Conservation (phyloP, 1,140 invertebrate genomes). For the Apis dorsata region DNA sequence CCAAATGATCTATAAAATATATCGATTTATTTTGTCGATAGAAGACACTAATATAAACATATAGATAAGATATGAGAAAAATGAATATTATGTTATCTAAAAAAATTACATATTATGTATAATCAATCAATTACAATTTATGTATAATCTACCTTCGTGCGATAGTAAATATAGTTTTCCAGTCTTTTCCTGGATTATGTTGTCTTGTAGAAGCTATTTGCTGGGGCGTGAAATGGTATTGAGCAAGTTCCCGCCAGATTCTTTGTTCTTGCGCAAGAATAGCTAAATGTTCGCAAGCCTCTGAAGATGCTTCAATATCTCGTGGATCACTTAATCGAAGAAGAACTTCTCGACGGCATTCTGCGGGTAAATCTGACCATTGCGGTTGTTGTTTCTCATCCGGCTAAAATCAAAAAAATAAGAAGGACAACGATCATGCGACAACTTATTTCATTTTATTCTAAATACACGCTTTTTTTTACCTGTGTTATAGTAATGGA, state of each 20-base stretch:
- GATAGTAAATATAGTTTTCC: slow-evolving; percentile 78
- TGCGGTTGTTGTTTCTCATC: slow-evolving; percentile 90
- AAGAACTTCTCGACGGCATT: slow-evolving; percentile 95
- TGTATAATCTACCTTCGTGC: slow-evolving; percentile 71
- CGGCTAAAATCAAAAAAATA: slow-evolving; percentile 82
- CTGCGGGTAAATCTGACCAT: slow-evolving; percentile 94
- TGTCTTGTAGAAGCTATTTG: slow-evolving; percentile 85
- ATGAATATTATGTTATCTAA: background rate
- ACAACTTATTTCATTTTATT: background rate
- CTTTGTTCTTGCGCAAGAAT: slow-evolving; percentile 92
- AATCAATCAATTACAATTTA: no score
- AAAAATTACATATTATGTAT: background rate
- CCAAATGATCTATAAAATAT: slow-evolving; percentile 87
- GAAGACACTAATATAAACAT: background rate
- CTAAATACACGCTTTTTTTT: slow-evolving; percentile 7
- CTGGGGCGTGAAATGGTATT: slow-evolving; percentile 94
- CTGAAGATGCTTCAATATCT: slow-evolving; percentile 88
- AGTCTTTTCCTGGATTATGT: slow-evolving; percentile 83
- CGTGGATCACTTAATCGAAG: slow-evolving; percentile 94
- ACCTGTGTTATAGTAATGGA: slow-evolving; percentile 89
- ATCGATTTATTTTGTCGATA: background rate
- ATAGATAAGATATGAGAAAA: background rate
- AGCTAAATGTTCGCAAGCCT: slow-evolving; percentile 86
- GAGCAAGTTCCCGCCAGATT: slow-evolving; percentile 94
- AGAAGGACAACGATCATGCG: background rate